phyloP scores from a whole-genome alignment of 2,113 vertebrate species.

The Isichthys henryi region DNA sequence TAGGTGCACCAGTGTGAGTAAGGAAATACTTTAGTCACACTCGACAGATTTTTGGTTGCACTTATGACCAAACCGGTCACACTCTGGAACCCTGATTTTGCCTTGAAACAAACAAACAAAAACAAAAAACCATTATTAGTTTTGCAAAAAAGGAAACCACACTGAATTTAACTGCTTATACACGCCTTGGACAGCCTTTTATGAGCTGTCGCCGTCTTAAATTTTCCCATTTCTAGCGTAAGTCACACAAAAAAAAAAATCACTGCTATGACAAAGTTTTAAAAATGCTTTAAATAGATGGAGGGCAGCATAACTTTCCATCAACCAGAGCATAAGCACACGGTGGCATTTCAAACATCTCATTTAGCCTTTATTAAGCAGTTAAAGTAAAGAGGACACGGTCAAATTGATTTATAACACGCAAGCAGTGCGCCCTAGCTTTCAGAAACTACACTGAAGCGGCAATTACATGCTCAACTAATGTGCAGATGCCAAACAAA shows the following conservation, averaged over 20 bases:
- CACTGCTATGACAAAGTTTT: not conserved
- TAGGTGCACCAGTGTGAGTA: not conserved
- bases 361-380: not conserved
- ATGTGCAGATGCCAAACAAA: not conserved
- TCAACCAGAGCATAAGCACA: not conserved
- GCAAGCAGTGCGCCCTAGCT: not conserved
- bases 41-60: not conserved
- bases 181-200: not conserved
- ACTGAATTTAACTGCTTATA: not conserved
- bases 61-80: no score
- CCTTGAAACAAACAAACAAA: not conserved
- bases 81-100: not conserved
- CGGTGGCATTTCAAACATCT: not conserved
- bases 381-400: not conserved
- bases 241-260: not conserved
- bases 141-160: not conserved
- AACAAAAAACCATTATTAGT: not conserved
- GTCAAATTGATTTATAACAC: not conserved
- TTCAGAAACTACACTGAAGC: not conserved
- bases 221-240: not conserved
- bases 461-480: not conserved
- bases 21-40: not conserved
- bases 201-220: not conserved
- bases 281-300: not conserved
- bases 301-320: not conserved